phyloP scores from a whole-genome alignment of 2,797 vertebrate genomes.

The Botia kubotai region DNA sequence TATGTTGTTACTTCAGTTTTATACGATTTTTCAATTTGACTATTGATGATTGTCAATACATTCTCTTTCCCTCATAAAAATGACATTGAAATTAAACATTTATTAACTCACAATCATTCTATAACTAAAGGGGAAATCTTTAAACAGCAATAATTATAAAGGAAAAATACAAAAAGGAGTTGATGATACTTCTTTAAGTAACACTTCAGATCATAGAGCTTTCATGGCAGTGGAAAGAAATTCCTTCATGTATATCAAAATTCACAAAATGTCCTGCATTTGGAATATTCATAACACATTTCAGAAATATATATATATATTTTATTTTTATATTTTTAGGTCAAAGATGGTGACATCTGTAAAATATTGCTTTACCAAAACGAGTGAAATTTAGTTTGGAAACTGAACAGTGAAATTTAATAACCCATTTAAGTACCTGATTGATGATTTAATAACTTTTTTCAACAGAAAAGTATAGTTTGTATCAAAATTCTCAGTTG shows the following conservation, averaged over 20 bases:
- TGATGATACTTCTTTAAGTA: slow-evolving; percentile 59
- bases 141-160: slow-evolving; percentile 62
- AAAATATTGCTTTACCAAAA: slow-evolving; percentile 75
- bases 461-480: not conserved
- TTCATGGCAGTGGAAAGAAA: slow-evolving; percentile 78
- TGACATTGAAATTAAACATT: slow-evolving; percentile 66
- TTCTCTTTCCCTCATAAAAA: slow-evolving; percentile 73
- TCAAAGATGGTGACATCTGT: slow-evolving; percentile 58
- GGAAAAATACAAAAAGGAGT: slow-evolving; percentile 64
- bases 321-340: too few species aligned
- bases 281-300: slow-evolving; percentile 80
- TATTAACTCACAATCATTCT: slow-evolving; percentile 75
- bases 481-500: not conserved
- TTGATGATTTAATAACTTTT: not conserved
- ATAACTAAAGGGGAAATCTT: slow-evolving; percentile 61
- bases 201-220: slow-evolving; percentile 76
- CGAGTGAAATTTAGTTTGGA: slow-evolving; percentile 6
- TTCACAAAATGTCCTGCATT: slow-evolving; percentile 82
- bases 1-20: slow-evolving; percentile 65
- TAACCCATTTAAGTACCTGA: not conserved
- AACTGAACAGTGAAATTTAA: not conserved
- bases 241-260: slow-evolving; percentile 76
- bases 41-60: slow-evolving; percentile 82
- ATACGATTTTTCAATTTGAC: slow-evolving; percentile 39
- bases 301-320: slow-evolving; percentile 68